phyloP scores from a whole-genome alignment of 1,140 invertebrate species.

The Brachystomella parvula region DNA sequence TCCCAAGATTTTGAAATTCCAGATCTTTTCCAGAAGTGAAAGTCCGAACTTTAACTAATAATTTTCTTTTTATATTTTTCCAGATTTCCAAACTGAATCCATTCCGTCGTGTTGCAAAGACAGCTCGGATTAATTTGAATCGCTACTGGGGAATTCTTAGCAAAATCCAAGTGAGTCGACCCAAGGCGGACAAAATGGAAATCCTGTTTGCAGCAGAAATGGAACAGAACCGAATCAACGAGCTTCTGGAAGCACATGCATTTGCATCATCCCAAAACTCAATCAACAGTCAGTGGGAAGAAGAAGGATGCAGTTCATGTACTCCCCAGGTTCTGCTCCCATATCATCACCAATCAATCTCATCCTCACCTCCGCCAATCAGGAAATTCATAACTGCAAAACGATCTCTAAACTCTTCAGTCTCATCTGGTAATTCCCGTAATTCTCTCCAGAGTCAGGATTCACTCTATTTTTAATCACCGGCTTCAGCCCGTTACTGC shows the following conservation, averaged over 20 bases:
- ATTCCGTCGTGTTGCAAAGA: constrained; percentile 32
- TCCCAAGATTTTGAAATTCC: too few species aligned
- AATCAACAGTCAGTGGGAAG: constrained; percentile 31
- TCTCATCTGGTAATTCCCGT: background rate
- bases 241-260: constrained; percentile 33
- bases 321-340: background rate
- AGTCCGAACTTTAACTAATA: too few species aligned
- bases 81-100: constrained; percentile 31
- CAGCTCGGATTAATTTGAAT: constrained; percentile 36
- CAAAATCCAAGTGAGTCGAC: constrained; percentile 8
- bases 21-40: too few species aligned
- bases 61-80: constrained; percentile 26
- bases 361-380: background rate
- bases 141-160: constrained; percentile 35
- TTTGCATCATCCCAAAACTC: constrained; percentile 28
- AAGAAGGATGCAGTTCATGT: background rate
- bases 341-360: background rate
- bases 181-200: background rate
- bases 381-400: background rate
- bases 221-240: constrained; percentile 37
- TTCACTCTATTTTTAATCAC: background rate
- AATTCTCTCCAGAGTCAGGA: too few species aligned
- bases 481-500: too few species aligned
- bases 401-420: background rate
- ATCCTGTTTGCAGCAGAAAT: constrained; percentile 18